Conservation (phyloP, 1,140 invertebrate species). For the Hormaphis cornu region DNA sequence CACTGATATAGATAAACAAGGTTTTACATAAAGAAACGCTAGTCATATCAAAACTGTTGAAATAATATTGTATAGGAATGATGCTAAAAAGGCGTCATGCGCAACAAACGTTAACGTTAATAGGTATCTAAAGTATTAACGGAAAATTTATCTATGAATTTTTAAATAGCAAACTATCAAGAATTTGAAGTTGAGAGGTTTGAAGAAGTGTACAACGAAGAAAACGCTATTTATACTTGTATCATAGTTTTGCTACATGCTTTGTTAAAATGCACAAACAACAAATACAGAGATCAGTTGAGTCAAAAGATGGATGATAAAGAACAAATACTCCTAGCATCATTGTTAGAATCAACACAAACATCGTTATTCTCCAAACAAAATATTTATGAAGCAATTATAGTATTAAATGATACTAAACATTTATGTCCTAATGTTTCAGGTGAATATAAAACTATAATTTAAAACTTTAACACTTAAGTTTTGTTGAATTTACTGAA, state of each 20-base stretch:
- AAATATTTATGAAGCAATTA: slow-evolving; percentile 17
- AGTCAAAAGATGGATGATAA: slow-evolving; percentile 13
- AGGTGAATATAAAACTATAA: neutral
- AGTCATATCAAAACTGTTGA: too few species aligned
- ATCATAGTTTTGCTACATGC: neutral
- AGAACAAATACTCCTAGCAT: slow-evolving; percentile 12
- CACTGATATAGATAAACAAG: too few species aligned
- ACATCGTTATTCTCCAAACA: neutral
- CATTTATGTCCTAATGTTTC: neutral
- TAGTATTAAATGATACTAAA: neutral
- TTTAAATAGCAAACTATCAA: slow-evolving; percentile 3
- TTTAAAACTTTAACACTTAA: too few species aligned
- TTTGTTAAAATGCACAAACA: slow-evolving; percentile 13
- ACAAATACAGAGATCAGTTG: slow-evolving; percentile 11
- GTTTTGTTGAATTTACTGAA: too few species aligned
- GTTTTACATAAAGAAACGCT: too few species aligned
- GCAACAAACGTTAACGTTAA: too few species aligned
- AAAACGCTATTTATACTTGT: slow-evolving; percentile 8
- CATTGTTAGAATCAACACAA: slow-evolving; percentile 2
- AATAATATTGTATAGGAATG: too few species aligned
- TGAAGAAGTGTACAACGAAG: neutral
- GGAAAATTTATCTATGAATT: neutral
- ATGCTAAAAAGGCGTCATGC: too few species aligned
- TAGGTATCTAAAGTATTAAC: too few species aligned
- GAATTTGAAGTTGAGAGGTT: neutral